Conservation (phyloP, 2,113 vertebrate species). For the Brachypteracias leptosomus region DNA sequence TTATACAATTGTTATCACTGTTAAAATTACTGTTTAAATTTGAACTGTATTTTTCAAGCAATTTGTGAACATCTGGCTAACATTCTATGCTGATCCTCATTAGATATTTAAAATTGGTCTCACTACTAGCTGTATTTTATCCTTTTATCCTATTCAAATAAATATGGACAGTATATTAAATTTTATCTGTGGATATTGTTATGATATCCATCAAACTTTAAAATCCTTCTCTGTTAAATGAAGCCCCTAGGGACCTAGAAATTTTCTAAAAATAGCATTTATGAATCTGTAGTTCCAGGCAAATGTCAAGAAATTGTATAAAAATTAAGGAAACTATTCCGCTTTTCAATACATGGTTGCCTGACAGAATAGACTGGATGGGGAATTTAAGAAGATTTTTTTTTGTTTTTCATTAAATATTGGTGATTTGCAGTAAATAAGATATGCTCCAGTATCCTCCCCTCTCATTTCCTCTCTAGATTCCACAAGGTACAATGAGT, state of each 20-base stretch:
- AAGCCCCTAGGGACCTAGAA: background rate
- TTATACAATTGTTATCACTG: background rate
- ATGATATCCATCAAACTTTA: constrained; percentile 20
- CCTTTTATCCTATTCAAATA: background rate
- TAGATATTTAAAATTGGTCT: background rate
- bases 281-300: constrained; percentile 4
- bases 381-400: background rate
- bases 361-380: background rate
- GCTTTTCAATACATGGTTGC: constrained; percentile 26
- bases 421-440: constrained; percentile 26
- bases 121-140: background rate
- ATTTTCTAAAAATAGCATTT: constrained; percentile 34
- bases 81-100: background rate
- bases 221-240: background rate
- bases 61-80: background rate
- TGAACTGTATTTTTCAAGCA: background rate
- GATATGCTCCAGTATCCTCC: background rate
- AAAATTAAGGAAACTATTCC: constrained; percentile 45
- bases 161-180: background rate
- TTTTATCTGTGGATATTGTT: background rate
- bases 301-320: constrained; percentile 40
- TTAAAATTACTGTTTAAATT: background rate
- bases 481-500: constrained; percentile 28
- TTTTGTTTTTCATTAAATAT: background rate
- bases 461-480: constrained; percentile 14